Evolutionary conservation across 2,888 invertebrate genomes (phyloP).

Genomic region (Cephus sareptanus): DNA sequence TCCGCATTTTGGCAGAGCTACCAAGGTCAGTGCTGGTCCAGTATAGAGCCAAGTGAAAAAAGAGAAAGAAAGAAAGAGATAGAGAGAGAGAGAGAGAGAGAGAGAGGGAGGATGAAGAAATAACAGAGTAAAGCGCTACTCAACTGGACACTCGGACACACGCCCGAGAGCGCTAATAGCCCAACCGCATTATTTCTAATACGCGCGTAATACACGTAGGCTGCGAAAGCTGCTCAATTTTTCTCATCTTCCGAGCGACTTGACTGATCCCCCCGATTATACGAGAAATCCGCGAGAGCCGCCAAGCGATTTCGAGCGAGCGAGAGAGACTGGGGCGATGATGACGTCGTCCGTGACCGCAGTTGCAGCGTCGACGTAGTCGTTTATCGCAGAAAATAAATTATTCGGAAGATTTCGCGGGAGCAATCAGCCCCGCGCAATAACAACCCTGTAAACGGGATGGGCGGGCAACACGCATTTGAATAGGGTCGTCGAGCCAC

Average conservation of each 20-base stretch:
- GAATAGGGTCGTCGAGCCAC: constrained; percentile 55
- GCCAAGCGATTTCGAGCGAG: not conserved
- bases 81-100: not conserved
- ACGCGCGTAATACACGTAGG: not conserved
- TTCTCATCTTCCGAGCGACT: constrained; percentile 57
- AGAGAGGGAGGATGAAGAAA: not conserved
- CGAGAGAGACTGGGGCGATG: not conserved
- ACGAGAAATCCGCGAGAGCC: not conserved
- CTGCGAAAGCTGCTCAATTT: constrained; percentile 59
- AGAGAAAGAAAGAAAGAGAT: too few species aligned
- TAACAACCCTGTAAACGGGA: constrained; percentile 47
- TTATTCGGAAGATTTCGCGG: constrained; percentile 57
- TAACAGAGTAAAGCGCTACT: constrained; percentile 1
- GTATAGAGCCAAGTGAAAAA: not conserved
- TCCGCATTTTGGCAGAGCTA: constrained; percentile 91
- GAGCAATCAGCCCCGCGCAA: constrained; percentile 54
- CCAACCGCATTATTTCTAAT: constrained; percentile 50
- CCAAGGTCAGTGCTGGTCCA: constrained; percentile 75
- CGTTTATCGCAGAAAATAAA: constrained; percentile 48
- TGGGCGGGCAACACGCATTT: constrained; percentile 52
- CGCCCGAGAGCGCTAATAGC: constrained; percentile 51
- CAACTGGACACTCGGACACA: constrained; percentile 10
- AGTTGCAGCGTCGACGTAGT: not conserved
- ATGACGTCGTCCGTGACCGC: not conserved
- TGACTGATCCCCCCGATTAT: constrained; percentile 41